Evolutionary conservation across 2,888 invertebrate species (phyloP), one percentile per base, ranked within the genome.

Genomic region (Eristalinus sepulchralis): DNA sequence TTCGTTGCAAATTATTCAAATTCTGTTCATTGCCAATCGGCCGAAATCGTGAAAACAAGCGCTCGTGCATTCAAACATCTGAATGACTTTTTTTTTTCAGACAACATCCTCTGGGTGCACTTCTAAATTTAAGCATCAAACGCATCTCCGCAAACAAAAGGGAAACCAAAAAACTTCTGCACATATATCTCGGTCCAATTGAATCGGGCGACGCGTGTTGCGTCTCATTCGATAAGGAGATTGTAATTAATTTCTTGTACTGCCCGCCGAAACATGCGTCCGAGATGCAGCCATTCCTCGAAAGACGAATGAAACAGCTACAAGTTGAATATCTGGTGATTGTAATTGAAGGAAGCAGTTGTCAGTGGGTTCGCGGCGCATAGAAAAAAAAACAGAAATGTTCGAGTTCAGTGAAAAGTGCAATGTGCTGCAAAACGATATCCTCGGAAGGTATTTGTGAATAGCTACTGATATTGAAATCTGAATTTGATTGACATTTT

Each of bases 351-450:
- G 60, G 59, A 75, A 75, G 13, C 80, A 80, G 73, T 70, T 83
- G 80, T 39, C 33, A 33, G n/a, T 20, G 33, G 75, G 22, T 36
- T 39, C 57, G 57, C 39, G 20, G 36, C 24, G 5, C 27, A 27
- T 27, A 27, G 27, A 13, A 11, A 24, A 9, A 1, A 33, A 39
- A 8, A 75, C 36, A 55, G 88, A 88, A 62, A 90, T 90, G 87
- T 89, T 89, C 57, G 90, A 90, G 81, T 91, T 92, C 85, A 87
- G 88, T 22, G 90, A 89, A 73, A 91, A 91, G 83, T 91, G 91
- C 71, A 88, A 84, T 80, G 88, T 92, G 20, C 89, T 89, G 70
- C 86, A 88, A 31, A 90, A 91, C 71, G 89, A 90, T 13, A 88
- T 87, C 63, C 72, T 91, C 66, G 92, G 92, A 88, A 90, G 92